Evolutionary conservation across 2,797 vertebrate species (phyloP), one percentile per base, ranked within the genome.

Genomic region (Hydrocynus forskahlii): DNA sequence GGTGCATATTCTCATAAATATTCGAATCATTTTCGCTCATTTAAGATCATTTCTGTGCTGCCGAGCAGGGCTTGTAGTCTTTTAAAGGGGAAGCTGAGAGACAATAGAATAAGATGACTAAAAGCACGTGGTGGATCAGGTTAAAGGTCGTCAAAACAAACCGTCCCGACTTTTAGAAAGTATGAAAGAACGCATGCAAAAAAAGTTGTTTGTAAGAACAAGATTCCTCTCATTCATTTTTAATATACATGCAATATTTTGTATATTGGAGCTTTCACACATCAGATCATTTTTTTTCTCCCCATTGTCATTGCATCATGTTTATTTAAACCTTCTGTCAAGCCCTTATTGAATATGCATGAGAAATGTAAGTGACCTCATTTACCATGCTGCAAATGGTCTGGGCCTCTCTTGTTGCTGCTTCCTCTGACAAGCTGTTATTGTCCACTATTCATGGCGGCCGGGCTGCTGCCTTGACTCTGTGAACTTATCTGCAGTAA

Each of bases 321-420:
- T 86, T 84, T 86, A 86, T 84, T 82, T 75, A 81, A 84, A 50
- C 29, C 35, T 35, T 79, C 79, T 79, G 79, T 86, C 85, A 76
- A 79, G 75, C 52, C 76, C 69, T 80, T 66, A 77, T 80, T 80
- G 77, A 84, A 86, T 86, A 86, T 86, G 78, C 78, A 86, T 86
- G 80, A 82, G 85, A 66, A 54, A 57, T 82, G 79, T 82, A 82
- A 86, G 76, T 38, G 82, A 79, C 74, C 48, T 48, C 17, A 77
- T 70, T 83, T 77, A 77, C 68, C 60, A 69, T 52, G 21, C 45
- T 75, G 75, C 79, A 79, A 72, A 76, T 62, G 69, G 29, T n/a
- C 35, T 23, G 8, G 55, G 59, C 43, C 62, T 62, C 73, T 72
- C 38, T 60, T 54, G 54, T 72, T 78, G 54, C 69, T 60, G 80